These are phyloP conservation scores for Miltochrista miniata DNA, from an alignment of 2,888 invertebrate species.

Conservation along the genomic window DNA sequence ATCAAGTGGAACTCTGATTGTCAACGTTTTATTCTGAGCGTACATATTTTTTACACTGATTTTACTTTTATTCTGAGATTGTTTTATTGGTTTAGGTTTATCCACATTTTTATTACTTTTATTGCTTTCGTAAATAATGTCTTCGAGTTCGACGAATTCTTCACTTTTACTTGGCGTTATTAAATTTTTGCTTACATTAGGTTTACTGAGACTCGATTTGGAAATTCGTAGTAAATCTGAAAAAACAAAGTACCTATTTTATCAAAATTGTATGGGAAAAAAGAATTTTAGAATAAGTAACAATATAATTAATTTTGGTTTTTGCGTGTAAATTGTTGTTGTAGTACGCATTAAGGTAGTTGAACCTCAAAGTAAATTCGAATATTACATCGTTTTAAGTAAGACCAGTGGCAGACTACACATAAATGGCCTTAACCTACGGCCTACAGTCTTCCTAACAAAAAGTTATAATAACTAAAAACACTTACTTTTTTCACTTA, in stretches of 20 bases:
- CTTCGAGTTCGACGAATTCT: constrained; percentile 43
- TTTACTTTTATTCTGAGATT: constrained; percentile 35
- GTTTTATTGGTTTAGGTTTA: constrained; percentile 33
- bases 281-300: too few relatives aligned
- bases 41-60: constrained; percentile 40
- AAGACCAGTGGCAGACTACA: too few relatives aligned
- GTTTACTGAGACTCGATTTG: constrained; percentile 32
- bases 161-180: constrained; percentile 49
- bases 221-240: constrained; percentile 44
- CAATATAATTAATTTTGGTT: too few relatives aligned
- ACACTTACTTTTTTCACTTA: constrained; percentile 47
- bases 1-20: constrained; percentile 56
- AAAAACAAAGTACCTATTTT: constrained; percentile 10
- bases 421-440: too few relatives aligned
- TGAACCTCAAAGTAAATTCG: too few relatives aligned
- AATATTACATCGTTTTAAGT: too few relatives aligned
- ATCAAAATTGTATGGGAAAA: too few relatives aligned
- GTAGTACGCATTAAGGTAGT: too few relatives aligned
- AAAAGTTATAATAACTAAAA: not conserved
- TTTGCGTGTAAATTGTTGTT: too few relatives aligned
- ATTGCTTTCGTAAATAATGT: constrained; percentile 40
- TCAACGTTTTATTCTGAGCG: constrained; percentile 42
- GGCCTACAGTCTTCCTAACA: too few relatives aligned
- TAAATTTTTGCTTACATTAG: constrained; percentile 54
- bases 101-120: constrained; percentile 37